phyloP scores from a whole-genome alignment of 2,113 vertebrate genomes.

The Phalacrocorax aristotelis region DNA sequence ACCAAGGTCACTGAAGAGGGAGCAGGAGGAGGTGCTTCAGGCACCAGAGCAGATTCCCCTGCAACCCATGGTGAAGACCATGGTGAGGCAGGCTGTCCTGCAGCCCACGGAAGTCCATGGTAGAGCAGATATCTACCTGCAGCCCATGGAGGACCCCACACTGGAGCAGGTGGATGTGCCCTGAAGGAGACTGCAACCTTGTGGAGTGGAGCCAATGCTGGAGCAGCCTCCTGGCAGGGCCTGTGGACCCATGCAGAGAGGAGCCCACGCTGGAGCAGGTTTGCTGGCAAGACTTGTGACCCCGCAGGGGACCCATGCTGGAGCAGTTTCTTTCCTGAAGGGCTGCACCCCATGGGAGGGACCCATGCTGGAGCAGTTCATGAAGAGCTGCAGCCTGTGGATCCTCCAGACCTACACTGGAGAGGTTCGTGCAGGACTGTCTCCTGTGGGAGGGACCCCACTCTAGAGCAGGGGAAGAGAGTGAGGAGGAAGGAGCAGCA shows the following conservation, averaged over 20 bases:
- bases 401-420: background rate
- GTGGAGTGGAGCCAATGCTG: background rate
- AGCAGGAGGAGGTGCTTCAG: background rate
- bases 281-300: background rate
- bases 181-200: background rate
- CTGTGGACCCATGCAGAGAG: background rate
- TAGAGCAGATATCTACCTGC: background rate
- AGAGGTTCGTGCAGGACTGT: background rate
- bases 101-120: background rate
- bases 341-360: too few species aligned
- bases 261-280: too few species aligned
- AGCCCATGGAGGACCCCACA: background rate
- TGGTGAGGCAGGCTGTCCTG: background rate
- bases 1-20: background rate
- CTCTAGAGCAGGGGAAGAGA: fast-evolving
- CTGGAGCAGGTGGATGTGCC: background rate
- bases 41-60: background rate
- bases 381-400: background rate
- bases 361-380: fast-evolving
- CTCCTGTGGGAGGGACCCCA: background rate
- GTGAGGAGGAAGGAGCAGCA: background rate
- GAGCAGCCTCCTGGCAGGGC: background rate
- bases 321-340: background rate
- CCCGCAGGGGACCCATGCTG: fast-evolving
- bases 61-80: background rate